Evolutionary conservation across 2,113 vertebrate species (phyloP), one percentile per base, ranked within the genome.

Genomic region (Probosciger aterrimus): DNA sequence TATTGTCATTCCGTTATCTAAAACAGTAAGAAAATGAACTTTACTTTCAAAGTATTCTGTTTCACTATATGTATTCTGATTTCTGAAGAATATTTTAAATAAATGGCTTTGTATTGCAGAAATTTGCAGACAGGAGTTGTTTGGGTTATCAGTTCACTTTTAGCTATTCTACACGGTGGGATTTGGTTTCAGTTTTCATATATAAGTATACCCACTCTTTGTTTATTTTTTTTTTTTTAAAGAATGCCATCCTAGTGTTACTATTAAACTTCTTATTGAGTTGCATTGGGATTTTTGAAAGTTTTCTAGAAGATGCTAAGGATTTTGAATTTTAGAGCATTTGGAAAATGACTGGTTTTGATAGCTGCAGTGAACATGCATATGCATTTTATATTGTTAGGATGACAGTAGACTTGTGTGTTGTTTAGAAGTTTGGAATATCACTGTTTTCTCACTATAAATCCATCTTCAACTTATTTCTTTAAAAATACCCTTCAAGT

Each of bases 361-460:
- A 16, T 65, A 33, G 6, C 24, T 52, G 47, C 43, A 52, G 6
- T 4, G 2, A 81, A 63, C 8, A 59, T 49, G 6, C 10, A 9
- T 63, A 55, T 39, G 10, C 14, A 8, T 71, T 83, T 50, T n/a
- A 35, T 75, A 49, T 41, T 47, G 16, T 68, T 82, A 57, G 11
- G 12, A 22, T 88, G 23, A 68, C 39, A 30, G 30, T 62, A 65
- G 49, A 62, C 11, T 60, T 44, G 5, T 37, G 30, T 80, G 9
- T 74, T 64, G 30, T 79, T 94, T 57, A 89, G 35, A 62, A 86
- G 14, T 65, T 84, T 76, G 77, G 35, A 15, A 20, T 93, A 55
- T 71, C 24, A 28, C 24, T 76, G 47, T 73, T 53, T 4, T 71
- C 37, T 69, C 6, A 14, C 3, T 75, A 44, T 50, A 82, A 92